These are phyloP conservation scores for Erpobdella octoculata DNA, from an alignment of 2,888 invertebrate species.

Conservation along the genomic window DNA sequence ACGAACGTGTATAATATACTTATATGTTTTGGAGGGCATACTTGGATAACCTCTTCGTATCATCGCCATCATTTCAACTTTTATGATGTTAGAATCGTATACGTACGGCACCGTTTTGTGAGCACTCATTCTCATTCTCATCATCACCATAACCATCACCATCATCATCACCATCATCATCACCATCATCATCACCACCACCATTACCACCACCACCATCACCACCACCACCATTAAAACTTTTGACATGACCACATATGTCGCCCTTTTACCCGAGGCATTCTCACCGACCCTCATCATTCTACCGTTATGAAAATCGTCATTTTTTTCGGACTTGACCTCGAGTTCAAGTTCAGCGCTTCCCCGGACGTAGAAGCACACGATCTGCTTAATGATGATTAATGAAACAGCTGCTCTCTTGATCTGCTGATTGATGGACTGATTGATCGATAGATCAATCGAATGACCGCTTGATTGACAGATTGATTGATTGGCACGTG, in stretches of 20 bases:
- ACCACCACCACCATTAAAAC: background rate
- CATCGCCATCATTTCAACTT: conserved; percentile 3
- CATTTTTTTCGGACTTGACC: no score
- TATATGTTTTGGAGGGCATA: no score
- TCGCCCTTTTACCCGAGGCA: no score
- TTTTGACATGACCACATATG: background rate
- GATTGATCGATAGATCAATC: background rate
- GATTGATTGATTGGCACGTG: background rate
- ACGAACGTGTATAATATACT: no score
- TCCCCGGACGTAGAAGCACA: no score
- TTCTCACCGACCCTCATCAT: no score
- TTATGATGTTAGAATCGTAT: no score
- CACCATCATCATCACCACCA: background rate
- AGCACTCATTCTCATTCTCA: no score
- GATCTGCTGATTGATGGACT: background rate
- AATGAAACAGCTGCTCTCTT: background rate
- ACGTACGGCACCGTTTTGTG: no score
- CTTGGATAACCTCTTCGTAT: no score
- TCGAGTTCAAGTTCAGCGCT: no score
- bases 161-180: conserved; percentile 10
- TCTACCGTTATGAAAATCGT: no score
- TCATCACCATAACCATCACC: background rate
- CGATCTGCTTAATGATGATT: background rate
- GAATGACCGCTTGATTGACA: background rate
- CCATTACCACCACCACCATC: background rate